Conservation (phyloP, 1,140 invertebrate genomes). For the Brachionus paranguensis region DNA sequence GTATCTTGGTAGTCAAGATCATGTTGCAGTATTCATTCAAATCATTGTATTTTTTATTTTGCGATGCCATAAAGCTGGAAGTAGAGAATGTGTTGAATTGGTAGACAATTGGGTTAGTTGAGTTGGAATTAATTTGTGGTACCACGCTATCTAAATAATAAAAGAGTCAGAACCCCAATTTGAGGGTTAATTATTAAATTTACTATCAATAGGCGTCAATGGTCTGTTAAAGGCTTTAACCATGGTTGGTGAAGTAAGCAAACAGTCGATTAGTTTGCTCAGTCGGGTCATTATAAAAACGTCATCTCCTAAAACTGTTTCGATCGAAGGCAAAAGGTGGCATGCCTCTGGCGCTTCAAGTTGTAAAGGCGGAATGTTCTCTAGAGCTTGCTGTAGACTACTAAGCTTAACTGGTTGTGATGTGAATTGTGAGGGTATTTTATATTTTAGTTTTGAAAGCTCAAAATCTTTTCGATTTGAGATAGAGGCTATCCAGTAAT, state of each 20-base stretch:
- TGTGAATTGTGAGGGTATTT: slow-evolving; percentile 50
- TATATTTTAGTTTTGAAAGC: slow-evolving; percentile 54
- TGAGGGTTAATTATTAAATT: not conserved
- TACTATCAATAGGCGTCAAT: slow-evolving; percentile 51
- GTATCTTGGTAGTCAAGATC: slow-evolving; percentile 48
- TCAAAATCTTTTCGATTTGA: slow-evolving; percentile 39
- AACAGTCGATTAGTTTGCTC: slow-evolving; percentile 52
- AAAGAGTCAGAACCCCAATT: not conserved
- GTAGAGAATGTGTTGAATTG: slow-evolving; percentile 3
- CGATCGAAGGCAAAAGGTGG: slow-evolving; percentile 51
- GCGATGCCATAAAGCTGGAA: slow-evolving; percentile 48
- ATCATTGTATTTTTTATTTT: slow-evolving; percentile 52
- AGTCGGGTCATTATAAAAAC: slow-evolving; percentile 54
- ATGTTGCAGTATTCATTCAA: slow-evolving; percentile 52
- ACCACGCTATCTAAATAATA: not conserved
- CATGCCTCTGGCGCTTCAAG: slow-evolving; percentile 52
- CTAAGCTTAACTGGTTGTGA: slow-evolving; percentile 48
- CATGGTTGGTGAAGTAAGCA: slow-evolving; percentile 48
- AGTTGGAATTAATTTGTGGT: slow-evolving; percentile 20
- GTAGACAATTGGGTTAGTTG: not conserved
- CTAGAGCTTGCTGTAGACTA: slow-evolving; percentile 49
- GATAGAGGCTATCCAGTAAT: slow-evolving; percentile 53
- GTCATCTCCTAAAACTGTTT: slow-evolving; percentile 55
- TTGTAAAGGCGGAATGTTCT: slow-evolving; percentile 46
- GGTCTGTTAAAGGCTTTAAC: slow-evolving; percentile 52